Evolutionary conservation across 64 coral and sea anemone genomes (phyloP).

Genomic region (Exaiptasia diaphana): DNA sequence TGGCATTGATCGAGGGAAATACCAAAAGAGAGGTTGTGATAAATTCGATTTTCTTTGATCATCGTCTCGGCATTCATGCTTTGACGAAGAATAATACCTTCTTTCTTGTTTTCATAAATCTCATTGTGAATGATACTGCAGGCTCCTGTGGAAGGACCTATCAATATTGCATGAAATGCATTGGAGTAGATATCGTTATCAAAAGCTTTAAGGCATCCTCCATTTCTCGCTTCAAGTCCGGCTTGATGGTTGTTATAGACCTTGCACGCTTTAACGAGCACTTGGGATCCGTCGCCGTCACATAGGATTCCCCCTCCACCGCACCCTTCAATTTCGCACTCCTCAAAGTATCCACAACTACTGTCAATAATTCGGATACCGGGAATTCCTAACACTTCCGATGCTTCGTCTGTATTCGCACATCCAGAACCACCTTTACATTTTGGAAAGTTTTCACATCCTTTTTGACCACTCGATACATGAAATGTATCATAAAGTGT

Average conservation of each 20-base stretch:
- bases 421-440: constrained; percentile 71
- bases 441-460: constrained; percentile 75
- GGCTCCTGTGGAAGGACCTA: constrained; percentile 51
- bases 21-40: constrained; percentile 72
- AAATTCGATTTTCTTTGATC: constrained; percentile 30
- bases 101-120: constrained; percentile 59
- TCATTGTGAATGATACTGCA: constrained; percentile 27
- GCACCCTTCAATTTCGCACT: constrained; percentile 35
- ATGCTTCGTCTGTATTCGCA: background rate
- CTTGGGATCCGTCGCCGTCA: background rate
- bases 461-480: too few relatives aligned
- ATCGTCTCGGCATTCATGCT: background rate
- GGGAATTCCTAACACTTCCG: constrained; percentile 4
- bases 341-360: constrained; percentile 13
- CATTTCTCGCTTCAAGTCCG: constrained; percentile 69
- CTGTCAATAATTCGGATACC: constrained; percentile 7
- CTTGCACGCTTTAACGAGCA: constrained; percentile 11
- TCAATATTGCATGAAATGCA: constrained; percentile 30
- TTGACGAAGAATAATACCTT: background rate
- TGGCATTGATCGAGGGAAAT: constrained; percentile 31
- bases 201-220: constrained; percentile 24
- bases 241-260: constrained; percentile 33
- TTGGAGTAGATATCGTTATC: constrained; percentile 51
- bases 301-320: constrained; percentile 53
- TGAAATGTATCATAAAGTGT: too few relatives aligned